phyloP scores from a whole-genome alignment of 2,797 vertebrate genomes.

The Coreius guichenoti region DNA sequence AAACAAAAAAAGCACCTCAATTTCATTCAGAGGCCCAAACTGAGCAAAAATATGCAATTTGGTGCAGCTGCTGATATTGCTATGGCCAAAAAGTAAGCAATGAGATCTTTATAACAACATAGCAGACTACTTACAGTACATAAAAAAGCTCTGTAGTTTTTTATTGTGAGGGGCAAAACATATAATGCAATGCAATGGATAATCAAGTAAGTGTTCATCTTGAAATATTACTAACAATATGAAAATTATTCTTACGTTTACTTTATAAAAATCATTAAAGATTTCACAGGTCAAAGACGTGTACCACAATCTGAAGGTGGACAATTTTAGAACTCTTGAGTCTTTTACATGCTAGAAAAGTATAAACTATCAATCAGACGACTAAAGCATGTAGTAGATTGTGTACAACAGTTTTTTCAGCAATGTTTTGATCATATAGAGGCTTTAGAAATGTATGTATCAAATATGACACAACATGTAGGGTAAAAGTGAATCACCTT shows the following conservation, averaged over 20 bases:
- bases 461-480: too few relatives aligned
- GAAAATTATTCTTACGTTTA: background rate
- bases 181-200: background rate
- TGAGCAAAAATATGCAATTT: background rate
- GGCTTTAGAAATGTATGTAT: background rate
- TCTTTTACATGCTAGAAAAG: background rate
- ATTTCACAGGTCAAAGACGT: background rate
- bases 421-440: background rate
- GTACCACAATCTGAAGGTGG: background rate
- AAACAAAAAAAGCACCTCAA: too few relatives aligned
- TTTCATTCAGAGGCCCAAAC: background rate
- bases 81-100: background rate
- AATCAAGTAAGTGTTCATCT: background rate
- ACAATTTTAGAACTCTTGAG: too few relatives aligned
- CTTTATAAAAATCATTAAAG: background rate
- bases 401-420: background rate
- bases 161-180: background rate
- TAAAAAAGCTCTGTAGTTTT: background rate
- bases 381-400: background rate
- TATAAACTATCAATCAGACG: background rate
- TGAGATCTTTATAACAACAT: background rate
- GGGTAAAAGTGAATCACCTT: background rate
- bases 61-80: background rate
- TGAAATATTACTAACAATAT: background rate
- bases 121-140: background rate